Base-by-base conservation (phyloP, 2,888 invertebrate genomes). In the Chrysolina americana region DNA sequence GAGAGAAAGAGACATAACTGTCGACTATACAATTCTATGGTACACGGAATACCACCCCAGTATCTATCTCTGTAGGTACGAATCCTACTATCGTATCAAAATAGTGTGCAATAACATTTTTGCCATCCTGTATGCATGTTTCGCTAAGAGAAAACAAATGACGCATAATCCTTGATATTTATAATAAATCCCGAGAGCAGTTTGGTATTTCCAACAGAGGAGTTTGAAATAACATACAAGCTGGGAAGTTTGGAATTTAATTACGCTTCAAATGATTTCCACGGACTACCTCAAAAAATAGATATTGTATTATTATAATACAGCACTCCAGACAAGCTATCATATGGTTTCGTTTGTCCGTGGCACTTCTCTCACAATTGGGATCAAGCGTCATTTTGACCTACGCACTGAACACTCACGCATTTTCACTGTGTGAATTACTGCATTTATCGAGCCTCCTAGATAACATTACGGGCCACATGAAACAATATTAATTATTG, bases 301-400 rank as follows among this genome's bases (percentile, higher is more conserved):
- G 59, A 13, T 36, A 15, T 10, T 11, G 10, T 59, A 36, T 36
- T n/a, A 28, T 28, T 10, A 36, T 36, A 36, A 15, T 28, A 59
- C n/a, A 23, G 15, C 28, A n/a, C 15, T 59, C 47, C 59, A 59
- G 59, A 28, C 59, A 36, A 59, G 28, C 13, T 36, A n/a, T 36
- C 59, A 36, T 59, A 59, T 28, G 36, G 59, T 59, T 59, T 59
- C 36, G 15, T 59, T 15, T 36, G 59, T 59, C 59, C 23, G 28
- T n/a, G 59, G 59, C 36, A 59, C 15, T 28, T 36, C 59, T 59
- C 59, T 59, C 36, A 59, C 59, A 59, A 59, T 59, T 59, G 59
- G 36, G 59, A 59, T 59, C 59, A 59, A 59, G 59, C 59, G 59
- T 59, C 59, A 59, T 59, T 59, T 59, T 59, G 59, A 59, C 59